A percentile compares a stretch with the other conserved stretches of the same genome.
These are phyloP conservation scores for Champsocephalus gunnari DNA, from an alignment of 2,797 vertebrate genomes.

Conservation along the genomic window DNA sequence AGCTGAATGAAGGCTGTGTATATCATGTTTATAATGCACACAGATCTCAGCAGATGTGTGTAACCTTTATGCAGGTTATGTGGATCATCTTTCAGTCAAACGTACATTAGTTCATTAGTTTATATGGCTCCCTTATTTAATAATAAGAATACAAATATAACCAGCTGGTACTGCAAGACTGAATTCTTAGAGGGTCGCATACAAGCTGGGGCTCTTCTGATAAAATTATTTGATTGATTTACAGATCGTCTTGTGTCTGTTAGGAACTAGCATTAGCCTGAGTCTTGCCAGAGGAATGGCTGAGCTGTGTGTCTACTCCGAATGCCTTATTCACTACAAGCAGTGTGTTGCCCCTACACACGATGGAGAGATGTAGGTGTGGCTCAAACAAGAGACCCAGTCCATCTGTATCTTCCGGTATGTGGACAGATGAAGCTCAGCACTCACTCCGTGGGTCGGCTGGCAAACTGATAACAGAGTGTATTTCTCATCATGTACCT, in stretches of 20 bases:
- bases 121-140: not conserved
- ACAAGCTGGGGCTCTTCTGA: not conserved
- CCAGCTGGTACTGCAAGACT: not conserved
- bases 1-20: not conserved
- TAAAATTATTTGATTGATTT: too few relatives aligned
- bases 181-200: not conserved
- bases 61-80: not conserved
- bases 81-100: not conserved
- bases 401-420: not conserved
- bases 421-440: not conserved
- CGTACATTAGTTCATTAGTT: not conserved
- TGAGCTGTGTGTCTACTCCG: not conserved
- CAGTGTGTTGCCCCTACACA: not conserved
- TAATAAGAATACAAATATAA: not conserved
- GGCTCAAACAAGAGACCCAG: not conserved
- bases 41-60: too few relatives aligned
- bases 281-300: not conserved
- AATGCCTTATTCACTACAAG: not conserved
- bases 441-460: too few relatives aligned
- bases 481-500: slow-evolving; percentile 73
- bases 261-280: not conserved
- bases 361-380: too few relatives aligned
- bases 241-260: not conserved
- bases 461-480: not conserved
- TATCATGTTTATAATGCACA: not conserved